phyloP scores from a whole-genome alignment of 2,113 vertebrate genomes.

The Pao palembangensis region DNA sequence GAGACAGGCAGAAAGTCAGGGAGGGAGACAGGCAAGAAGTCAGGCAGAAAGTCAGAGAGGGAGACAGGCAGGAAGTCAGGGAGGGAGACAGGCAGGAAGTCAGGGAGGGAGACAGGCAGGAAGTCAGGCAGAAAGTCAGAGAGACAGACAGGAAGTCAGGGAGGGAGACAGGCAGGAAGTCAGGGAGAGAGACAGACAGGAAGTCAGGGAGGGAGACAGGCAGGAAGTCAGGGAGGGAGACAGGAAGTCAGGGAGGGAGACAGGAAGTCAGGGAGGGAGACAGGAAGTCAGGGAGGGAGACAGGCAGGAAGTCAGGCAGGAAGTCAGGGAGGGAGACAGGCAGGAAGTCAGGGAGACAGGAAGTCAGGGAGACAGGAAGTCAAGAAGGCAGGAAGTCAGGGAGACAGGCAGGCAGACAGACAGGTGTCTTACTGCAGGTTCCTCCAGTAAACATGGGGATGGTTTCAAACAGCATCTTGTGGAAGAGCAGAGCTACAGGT shows the following conservation, averaged over 20 bases:
- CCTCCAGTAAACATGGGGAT: slow-evolving; percentile 97
- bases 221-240: background rate
- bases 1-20: background rate
- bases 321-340: too few species aligned
- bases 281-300: background rate
- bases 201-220: background rate
- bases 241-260: too few species aligned
- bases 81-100: background rate
- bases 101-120: background rate
- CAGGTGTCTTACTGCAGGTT: slow-evolving; percentile 87
- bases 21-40: background rate
- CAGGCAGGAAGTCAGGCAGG: background rate
- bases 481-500: slow-evolving; percentile 94
- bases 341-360: background rate
- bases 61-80: background rate
- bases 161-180: background rate
- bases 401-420: background rate
- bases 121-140: too few species aligned
- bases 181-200: background rate
- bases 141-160: background rate
- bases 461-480: slow-evolving; percentile 98
- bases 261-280: background rate
- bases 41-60: too few species aligned
- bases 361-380: background rate
- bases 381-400: background rate